Evolutionary conservation across 92 coral and sea anemone species (phyloP), one percentile per base, ranked within the genome.

Genomic region (Siderastrea siderea): DNA sequence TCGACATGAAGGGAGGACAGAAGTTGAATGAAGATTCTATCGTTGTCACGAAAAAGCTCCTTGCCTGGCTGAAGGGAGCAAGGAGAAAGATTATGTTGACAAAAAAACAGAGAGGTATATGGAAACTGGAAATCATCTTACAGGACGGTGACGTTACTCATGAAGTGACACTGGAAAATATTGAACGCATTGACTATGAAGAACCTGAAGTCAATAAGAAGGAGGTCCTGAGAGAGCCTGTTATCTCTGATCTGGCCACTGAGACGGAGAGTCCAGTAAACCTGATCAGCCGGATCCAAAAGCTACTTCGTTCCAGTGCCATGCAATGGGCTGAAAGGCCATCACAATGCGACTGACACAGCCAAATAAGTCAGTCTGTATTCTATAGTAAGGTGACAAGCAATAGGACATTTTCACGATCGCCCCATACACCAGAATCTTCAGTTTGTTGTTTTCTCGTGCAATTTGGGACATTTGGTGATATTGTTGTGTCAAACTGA

Each of bases 141-240:
- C 47, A 13, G 2, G 80, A 75, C 6, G 80, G 66, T 1, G 53
- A 64, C 26, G 49, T 49, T 1, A 54, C 64, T 3, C 80, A 75
- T 58, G 43, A 57, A 5, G 10, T 75, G 80, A 19, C 16, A 10
- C 80, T 75, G 64, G 19, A 44, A 19, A 75, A 75, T 53, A 53
- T 74, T 47, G 79, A 74, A 11, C 79, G 79, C 43, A 74, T 74
- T 47, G 79, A 74, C 57, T 75, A 52, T 53, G 80, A 75, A 75
- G 10, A 64, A 55, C 38, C 38, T 26, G 38, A 26, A 26, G 0
- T 26, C 38, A 26, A 26, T 26, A 75, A 16, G 47, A 49, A 55
- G 38, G 65, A 46, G 47, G 53, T 64, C 48, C 17, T 75, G 2
- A 54, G 80, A 64, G 48, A 75, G 64, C 64, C 64, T 44, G 12